Conservation (phyloP, 2,797 vertebrate genomes). For the Mycteria americana region DNA sequence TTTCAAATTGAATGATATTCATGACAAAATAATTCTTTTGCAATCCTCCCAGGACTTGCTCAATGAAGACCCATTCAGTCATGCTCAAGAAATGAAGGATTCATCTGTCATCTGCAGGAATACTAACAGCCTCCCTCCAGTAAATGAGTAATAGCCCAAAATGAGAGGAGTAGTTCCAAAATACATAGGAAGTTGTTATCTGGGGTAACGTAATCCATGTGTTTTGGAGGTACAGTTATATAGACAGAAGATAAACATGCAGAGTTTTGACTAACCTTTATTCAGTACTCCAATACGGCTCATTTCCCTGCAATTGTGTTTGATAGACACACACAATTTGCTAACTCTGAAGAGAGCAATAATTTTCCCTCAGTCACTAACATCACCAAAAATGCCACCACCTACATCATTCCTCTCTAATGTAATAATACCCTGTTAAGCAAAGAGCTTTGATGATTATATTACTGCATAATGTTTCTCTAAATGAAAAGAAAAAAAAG, state of each 20-base stretch:
- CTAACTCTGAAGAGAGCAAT: constrained; percentile 34
- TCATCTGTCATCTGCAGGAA: constrained; percentile 18
- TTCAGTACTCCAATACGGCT: constrained; percentile 3
- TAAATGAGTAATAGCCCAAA: constrained; percentile 22
- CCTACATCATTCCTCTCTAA: constrained; percentile 36
- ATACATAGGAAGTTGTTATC: background rate
- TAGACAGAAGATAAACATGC: constrained; percentile 30
- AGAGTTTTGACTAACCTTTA: constrained; percentile 49
- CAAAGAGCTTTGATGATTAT: constrained; percentile 31
- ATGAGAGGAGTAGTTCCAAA: background rate
- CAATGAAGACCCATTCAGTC: background rate
- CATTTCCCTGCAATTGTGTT: constrained; percentile 34
- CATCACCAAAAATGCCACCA: constrained; percentile 46
- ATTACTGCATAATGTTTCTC: background rate
- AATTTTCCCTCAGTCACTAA: constrained; percentile 46
- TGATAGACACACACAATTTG: constrained; percentile 38
- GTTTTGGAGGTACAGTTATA: constrained; percentile 8
- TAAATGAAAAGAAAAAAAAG: background rate
- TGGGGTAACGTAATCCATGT: background rate
- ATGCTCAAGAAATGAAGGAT: constrained; percentile 23
- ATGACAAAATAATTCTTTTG: background rate
- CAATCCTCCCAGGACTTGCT: background rate
- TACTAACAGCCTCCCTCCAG: background rate
- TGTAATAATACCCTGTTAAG: constrained; percentile 29
- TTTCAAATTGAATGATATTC: background rate